A percentile compares a stretch with the other conserved stretches of the same genome.
phyloP scores from a whole-genome alignment of 2,888 invertebrate species.

The Digitonthophagus gazella region DNA sequence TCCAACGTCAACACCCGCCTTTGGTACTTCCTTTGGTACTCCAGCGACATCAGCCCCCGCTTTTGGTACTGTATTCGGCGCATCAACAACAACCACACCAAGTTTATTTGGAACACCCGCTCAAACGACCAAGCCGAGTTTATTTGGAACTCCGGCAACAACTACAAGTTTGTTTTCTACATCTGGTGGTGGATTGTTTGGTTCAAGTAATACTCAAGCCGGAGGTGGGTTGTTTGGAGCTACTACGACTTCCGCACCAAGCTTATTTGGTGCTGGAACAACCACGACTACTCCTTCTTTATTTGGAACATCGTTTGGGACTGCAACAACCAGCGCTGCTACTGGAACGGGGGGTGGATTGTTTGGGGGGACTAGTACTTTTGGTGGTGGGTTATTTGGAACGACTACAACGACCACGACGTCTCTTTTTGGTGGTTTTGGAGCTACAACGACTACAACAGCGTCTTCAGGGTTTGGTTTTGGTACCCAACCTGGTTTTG shows the following conservation, averaged over 20 bases:
- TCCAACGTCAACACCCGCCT: conserved; percentile 46
- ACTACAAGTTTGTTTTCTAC: conserved; percentile 39
- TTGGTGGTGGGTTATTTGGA: conserved; percentile 41
- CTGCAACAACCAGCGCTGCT: conserved; percentile 38
- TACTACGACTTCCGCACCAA: conserved; percentile 40
- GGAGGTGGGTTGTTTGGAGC: conserved; percentile 38
- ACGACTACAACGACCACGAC: conserved; percentile 44
- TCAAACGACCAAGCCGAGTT: conserved; percentile 44
- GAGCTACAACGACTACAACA: conserved; percentile 40
- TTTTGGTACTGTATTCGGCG: conserved; percentile 39
- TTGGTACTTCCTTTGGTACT: conserved; percentile 49
- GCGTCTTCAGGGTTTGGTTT: conserved; percentile 47
- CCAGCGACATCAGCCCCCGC: conserved; percentile 37
- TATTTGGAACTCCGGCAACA: conserved; percentile 51
- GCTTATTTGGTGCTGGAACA: conserved; percentile 51
- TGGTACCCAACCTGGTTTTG: conserved; percentile 47
- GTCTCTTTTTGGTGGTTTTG: conserved; percentile 52
- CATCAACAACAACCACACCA: conserved; percentile 35
- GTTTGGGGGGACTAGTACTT: conserved; percentile 26
- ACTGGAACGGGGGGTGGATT: conserved; percentile 22
- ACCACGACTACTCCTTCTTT: conserved; percentile 45
- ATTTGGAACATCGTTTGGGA: conserved; percentile 50
- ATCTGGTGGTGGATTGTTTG: conserved; percentile 39
- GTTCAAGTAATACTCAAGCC: conserved; percentile 35
- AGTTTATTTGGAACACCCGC: conserved; percentile 27